phyloP scores from a whole-genome alignment of 2,113 vertebrate species.

The Seriola quinqueradiata region DNA sequence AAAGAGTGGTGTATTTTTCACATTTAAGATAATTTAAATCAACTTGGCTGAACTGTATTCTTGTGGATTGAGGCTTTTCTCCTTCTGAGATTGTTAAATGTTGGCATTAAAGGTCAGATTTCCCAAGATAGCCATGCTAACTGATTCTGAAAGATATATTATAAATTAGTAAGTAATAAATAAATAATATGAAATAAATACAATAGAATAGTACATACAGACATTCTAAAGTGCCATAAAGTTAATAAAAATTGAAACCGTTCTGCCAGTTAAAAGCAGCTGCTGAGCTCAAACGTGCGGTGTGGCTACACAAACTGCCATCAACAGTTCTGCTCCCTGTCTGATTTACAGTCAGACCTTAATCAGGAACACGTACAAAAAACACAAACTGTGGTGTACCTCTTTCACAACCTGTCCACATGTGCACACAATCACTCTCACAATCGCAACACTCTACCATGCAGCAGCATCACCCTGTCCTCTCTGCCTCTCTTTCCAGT shows the following conservation, averaged over 20 bases:
- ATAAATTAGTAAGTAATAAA: not conserved
- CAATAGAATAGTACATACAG: not conserved
- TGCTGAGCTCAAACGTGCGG: constrained; percentile 55
- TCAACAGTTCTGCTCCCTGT: constrained; percentile 59
- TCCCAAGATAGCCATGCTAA: not conserved
- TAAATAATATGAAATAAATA: not conserved
- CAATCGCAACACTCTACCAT: constrained; percentile 1
- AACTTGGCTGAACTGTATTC: not conserved
- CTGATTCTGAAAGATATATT: not conserved
- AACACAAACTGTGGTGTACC: constrained; percentile 18
- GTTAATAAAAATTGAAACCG: not conserved
- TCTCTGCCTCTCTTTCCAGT: not conserved
- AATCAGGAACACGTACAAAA: constrained; percentile 66
- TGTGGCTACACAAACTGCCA: constrained; percentile 68
- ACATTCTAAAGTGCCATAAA: not conserved
- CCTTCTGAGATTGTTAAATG: not conserved
- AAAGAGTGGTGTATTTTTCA: too few species aligned
- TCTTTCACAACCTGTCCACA: constrained; percentile 20
- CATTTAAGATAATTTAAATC: not conserved
- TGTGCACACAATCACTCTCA: constrained; percentile 36
- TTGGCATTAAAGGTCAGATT: not conserved
- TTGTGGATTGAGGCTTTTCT: not conserved
- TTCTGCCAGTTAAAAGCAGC: constrained; percentile 41
- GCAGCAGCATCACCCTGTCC: not conserved
- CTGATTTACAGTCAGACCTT: constrained; percentile 81